Conservation (phyloP, 2,113 vertebrate genomes). For the Gavia stellata region DNA sequence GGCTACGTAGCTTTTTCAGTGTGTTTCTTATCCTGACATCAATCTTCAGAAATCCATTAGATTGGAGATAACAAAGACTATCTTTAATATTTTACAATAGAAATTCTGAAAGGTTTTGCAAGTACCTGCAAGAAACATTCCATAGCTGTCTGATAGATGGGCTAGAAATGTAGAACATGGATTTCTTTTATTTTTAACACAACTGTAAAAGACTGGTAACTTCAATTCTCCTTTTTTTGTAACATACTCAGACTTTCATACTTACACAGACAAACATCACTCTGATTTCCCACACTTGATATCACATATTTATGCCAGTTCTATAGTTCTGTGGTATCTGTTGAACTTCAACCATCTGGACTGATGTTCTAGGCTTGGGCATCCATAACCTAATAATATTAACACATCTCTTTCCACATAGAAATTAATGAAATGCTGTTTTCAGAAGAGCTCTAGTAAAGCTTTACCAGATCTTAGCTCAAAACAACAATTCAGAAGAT, state of each 20-base stretch:
- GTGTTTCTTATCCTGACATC: background rate
- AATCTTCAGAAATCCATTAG: background rate
- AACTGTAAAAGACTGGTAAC: background rate
- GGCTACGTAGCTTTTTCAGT: background rate
- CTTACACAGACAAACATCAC: background rate
- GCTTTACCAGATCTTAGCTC: background rate
- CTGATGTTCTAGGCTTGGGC: constrained; percentile 1
- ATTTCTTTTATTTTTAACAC: background rate
- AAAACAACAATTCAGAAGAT: background rate
- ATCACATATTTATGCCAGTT: constrained; percentile 16
- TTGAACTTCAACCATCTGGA: constrained; percentile 32
- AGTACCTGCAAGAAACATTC: background rate
- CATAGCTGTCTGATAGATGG: background rate
- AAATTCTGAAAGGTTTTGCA: background rate
- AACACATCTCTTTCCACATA: background rate
- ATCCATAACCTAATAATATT: constrained; percentile 31
- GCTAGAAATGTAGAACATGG: background rate
- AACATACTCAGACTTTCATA: background rate
- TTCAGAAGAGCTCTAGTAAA: background rate
- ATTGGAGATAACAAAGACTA: background rate
- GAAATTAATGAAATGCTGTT: background rate
- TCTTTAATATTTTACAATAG: background rate
- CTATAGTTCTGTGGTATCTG: constrained; percentile 26
- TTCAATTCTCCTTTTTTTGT: background rate
- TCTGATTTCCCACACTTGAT: background rate